A percentile compares a stretch with the other conserved stretches of the same genome.
Evolutionary conservation across 2,113 vertebrate genomes (phyloP).

Genomic region (Grallaria varia): DNA sequence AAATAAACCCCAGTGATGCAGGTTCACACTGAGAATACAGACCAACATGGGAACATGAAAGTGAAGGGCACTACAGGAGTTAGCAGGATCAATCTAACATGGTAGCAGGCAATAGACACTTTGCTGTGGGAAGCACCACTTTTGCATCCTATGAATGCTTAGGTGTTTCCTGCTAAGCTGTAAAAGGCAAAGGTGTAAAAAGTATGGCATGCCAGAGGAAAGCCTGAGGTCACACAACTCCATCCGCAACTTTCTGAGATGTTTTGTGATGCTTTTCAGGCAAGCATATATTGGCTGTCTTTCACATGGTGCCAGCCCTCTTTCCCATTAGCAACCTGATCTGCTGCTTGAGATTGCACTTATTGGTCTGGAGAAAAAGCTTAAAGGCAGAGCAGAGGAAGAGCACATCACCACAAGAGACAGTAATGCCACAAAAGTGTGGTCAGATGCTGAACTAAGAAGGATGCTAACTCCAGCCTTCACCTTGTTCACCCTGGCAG

Average conservation of each 20-base stretch:
- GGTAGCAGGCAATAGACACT: background rate
- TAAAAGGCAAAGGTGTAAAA: background rate
- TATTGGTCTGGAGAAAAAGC: background rate
- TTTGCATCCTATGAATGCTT: background rate
- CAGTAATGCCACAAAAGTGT: background rate
- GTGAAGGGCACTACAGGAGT: background rate
- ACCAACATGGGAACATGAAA: background rate
- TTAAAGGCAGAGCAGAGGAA: background rate
- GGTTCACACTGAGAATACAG: background rate
- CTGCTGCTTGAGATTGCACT: background rate
- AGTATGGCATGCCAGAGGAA: background rate
- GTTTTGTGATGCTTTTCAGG: background rate
- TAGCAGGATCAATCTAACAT: background rate
- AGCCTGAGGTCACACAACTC: background rate
- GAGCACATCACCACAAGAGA: background rate
- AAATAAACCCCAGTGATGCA: background rate
- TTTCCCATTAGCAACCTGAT: background rate
- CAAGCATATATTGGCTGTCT: background rate
- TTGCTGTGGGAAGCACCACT: background rate
- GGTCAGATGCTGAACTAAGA: background rate
- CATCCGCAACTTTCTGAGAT: accelerated
- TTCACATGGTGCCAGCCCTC: background rate
- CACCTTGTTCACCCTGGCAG: background rate
- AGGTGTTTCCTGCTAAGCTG: background rate
- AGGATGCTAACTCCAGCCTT: background rate